phyloP scores from a whole-genome alignment of 35 echinoderm and acorn worm species.

The Stichopus chloronotus region DNA sequence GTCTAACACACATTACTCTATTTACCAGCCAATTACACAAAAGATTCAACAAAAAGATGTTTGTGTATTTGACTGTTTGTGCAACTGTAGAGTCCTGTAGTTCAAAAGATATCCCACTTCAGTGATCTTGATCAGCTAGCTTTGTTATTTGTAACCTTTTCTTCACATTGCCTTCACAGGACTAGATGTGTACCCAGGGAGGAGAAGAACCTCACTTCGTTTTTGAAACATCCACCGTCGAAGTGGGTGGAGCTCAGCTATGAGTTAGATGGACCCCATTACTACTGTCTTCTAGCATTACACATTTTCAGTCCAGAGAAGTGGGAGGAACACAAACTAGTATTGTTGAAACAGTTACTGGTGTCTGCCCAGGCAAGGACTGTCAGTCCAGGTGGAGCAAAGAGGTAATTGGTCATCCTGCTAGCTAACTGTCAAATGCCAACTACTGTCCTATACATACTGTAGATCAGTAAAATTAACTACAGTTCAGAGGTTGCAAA shows the following conservation, averaged over 20 bases:
- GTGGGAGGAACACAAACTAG: constrained; percentile 82
- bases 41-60: no score
- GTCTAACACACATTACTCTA: no score
- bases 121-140: no score
- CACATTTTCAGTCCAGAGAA: constrained; percentile 78
- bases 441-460: no score
- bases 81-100: no score
- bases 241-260: constrained; percentile 93
- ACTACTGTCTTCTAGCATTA: constrained; percentile 70
- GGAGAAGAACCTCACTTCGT: constrained; percentile 83
- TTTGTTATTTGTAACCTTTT: not conserved
- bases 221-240: constrained; percentile 78
- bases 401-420: constrained; percentile 61
- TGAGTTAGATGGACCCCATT: constrained; percentile 94
- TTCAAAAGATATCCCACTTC: no score
- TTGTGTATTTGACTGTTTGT: no score
- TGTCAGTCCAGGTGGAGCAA: constrained; percentile 72
- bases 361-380: constrained; percentile 81
- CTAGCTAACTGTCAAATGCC: not conserved
- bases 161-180: constrained; percentile 43
- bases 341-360: constrained; percentile 69
- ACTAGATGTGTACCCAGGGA: constrained; percentile 91
- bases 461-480: no score
- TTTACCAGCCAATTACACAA: no score
- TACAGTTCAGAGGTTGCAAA: no score